Evolutionary conservation across 2,888 invertebrate genomes (phyloP), one percentile per base, ranked within the genome.

Genomic region (Tridacna crocea): DNA sequence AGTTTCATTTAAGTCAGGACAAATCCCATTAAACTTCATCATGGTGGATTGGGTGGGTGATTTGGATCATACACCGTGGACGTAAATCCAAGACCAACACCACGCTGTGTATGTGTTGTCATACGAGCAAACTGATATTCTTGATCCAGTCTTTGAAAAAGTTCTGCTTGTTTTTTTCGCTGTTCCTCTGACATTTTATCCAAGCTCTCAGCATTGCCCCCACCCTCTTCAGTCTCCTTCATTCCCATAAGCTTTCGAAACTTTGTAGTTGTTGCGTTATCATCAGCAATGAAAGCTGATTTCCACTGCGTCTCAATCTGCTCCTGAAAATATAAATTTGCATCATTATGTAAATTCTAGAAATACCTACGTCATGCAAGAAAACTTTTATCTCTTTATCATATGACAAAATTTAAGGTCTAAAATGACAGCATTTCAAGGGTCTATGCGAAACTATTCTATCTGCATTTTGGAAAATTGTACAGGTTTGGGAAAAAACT

Each of bases 171-270:
- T 85, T 93, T 92, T 74, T 90, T 81, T 24, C 89, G 88, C 82
- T 92, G 90, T 66, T 93, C 93, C 24, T 93, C 93, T 0, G 82
- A 79, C 72, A 82, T 36, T 66, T 83, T 88, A 27, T 81, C 85
- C 19, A 80, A 46, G 2, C 80, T 84, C 26, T 84, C 87, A 10
- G 66, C 81, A 13, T 72, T 82, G 24, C 93, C 94, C 27, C 89
- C 89, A 4, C 91, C 90, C 12, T 79, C 85, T 51, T 82, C 87
- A 26, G 95, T 95, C 36, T 96, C 96, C 94, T 97, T 97, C 86
- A 99, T 98, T 72, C 99, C 99, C 99, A 99, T 99, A 70, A 99
- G 96, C 86, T 99, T 96, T 95, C 98, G 97, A 95, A 99, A 99
- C 95, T 99, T 99, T 80, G 97, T 97, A 0, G 98, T 97, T 90